Percentiles rank a stretch among this genome's conserved stretches.
Conservation (phyloP, 2,113 vertebrate genomes). For the Vulpes ferrilata region DNA sequence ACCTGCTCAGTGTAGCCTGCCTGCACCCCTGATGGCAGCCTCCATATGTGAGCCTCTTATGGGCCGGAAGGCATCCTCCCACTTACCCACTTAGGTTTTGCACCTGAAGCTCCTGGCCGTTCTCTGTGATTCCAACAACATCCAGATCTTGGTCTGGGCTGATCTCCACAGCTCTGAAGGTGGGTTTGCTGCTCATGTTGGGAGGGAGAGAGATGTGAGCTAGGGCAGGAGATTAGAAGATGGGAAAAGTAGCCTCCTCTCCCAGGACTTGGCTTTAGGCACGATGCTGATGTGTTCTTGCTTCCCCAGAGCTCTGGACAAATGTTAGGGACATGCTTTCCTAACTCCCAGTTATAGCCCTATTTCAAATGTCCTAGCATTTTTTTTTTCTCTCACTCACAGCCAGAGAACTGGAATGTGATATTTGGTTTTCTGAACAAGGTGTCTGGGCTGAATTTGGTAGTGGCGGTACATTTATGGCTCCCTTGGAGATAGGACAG, state of each 20-base stretch:
- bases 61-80: background rate
- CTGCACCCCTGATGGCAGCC: background rate
- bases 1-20: background rate
- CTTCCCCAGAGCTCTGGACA: slow-evolving; percentile 7
- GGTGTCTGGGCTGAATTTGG: background rate
- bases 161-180: slow-evolving; percentile 61
- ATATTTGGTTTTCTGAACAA: background rate
- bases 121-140: slow-evolving; percentile 58
- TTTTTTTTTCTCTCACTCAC: background rate
- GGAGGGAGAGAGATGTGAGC: background rate
- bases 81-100: slow-evolving; percentile 81
- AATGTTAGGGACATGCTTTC: background rate
- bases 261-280: background rate
- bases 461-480: background rate
- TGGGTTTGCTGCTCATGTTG: slow-evolving; percentile 72
- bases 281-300: background rate
- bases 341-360: background rate
- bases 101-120: slow-evolving; percentile 73
- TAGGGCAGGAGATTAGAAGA: background rate
- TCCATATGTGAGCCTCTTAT: background rate
- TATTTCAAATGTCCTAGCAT: background rate
- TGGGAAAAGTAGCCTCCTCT: background rate
- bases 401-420: background rate
- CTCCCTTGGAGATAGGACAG: background rate
- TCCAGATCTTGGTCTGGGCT: slow-evolving; percentile 48